Base-by-base conservation (phyloP, 2,113 vertebrate genomes). In the Lycocorax pyrrhopterus region DNA sequence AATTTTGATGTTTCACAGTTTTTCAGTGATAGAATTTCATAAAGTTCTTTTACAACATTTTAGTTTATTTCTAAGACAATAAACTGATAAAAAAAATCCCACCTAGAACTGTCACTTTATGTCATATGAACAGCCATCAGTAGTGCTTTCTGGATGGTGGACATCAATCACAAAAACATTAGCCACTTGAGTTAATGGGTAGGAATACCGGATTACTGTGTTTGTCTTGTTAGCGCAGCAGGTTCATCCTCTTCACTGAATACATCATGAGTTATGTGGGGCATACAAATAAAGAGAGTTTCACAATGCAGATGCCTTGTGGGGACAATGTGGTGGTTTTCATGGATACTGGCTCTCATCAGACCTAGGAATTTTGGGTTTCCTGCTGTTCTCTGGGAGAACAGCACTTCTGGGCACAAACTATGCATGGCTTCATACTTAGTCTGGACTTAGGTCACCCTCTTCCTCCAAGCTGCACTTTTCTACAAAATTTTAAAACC, bases 151-250 rank as follows among this genome's bases (percentile, higher is more conserved):
- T 79, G 68, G 43, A 81, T 63, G 83, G 51, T 89, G 83, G 55
- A 67, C 79, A 71, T 94, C 86, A 87, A 84, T 89, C 94, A 90
- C 39, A 51, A 71, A 93, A 94, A 67, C 35, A 84, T 92, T 86
- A 95, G 37, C 76, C 75, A 55, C 83, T 90, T 86, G 75, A 92
- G 58, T 67, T 95, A 90, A 92, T 84, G 72, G 68, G 27, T 74
- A 67, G 68, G 72, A 90, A 93, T 93, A 67, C 88, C 53, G 66
- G 79, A 84, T 88, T 90, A 89, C 71, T 85, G 68, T 84, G 43
- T 92, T 95, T 93, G 92, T 80, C 88, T 51, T 94, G 63, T 95
- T 95, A 92, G 67, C 39, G 10, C 64, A 89, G 83, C 76, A 83
- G 63, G 88, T 77, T 93, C 76, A 47, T 59, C 59, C 59, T 77